Conservation (phyloP, 2,888 invertebrate genomes). For the Hedya salicella region DNA sequence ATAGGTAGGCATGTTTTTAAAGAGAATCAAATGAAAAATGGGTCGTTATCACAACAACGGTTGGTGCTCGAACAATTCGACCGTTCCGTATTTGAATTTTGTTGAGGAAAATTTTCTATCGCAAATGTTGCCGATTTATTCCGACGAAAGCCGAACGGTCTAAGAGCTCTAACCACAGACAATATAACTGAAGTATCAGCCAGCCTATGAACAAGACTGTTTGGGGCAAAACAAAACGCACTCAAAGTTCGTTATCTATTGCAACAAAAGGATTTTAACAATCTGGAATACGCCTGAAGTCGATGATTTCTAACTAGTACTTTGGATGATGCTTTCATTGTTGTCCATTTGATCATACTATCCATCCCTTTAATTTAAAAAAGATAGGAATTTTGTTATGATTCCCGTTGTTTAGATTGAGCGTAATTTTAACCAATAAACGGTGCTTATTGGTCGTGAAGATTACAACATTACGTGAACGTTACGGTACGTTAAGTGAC, state of each 20-base stretch:
- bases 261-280: slow-evolving; percentile 14
- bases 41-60: not conserved
- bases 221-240: slow-evolving; percentile 28
- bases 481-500: too few species aligned
- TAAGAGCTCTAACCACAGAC: slow-evolving; percentile 15
- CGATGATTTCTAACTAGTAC: not conserved
- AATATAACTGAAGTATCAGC: slow-evolving; percentile 23
- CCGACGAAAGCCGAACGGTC: slow-evolving; percentile 6
- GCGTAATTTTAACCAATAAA: too few species aligned
- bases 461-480: too few species aligned
- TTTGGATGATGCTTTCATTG: not conserved
- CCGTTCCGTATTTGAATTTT: slow-evolving; percentile 6
- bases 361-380: too few species aligned
- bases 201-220: slow-evolving; percentile 17
- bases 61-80: slow-evolving; percentile 1
- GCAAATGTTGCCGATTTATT: not conserved
- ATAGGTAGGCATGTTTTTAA: not conserved
- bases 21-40: not conserved
- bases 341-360: not conserved
- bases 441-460: too few species aligned
- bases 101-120: not conserved
- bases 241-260: slow-evolving; percentile 26
- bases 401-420: too few species aligned
- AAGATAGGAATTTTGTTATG: too few species aligned
- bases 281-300: not conserved